Evolutionary conservation across 2,888 invertebrate genomes (phyloP).

Genomic region (Drosophila suboccidentalis): DNA sequence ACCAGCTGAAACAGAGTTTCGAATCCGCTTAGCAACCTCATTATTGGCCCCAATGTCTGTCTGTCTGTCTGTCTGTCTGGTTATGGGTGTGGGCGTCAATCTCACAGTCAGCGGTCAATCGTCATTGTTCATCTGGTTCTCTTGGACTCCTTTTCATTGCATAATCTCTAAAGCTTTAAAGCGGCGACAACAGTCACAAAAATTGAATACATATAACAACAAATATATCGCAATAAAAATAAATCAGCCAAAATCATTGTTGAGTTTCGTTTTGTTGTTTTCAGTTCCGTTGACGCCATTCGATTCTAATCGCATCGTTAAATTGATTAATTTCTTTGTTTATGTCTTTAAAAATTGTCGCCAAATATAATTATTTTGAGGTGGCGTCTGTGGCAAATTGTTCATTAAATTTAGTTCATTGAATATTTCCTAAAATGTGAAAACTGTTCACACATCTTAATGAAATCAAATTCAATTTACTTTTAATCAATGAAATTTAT

Average conservation of each 20-base stretch:
- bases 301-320: constrained; percentile 61
- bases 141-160: constrained; percentile 54
- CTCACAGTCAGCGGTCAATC: constrained; percentile 12
- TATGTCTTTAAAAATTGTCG: constrained; percentile 36
- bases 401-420: not conserved
- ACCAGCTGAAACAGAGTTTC: constrained; percentile 18
- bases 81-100: constrained; percentile 15
- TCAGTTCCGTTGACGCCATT: constrained; percentile 56
- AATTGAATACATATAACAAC: constrained; percentile 23
- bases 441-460: not conserved
- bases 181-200: constrained; percentile 16
- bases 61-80: not conserved
- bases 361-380: constrained; percentile 8
- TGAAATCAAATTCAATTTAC: no score
- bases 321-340: constrained; percentile 72
- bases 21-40: constrained; percentile 76
- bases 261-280: constrained; percentile 23
- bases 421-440: not conserved
- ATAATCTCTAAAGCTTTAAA: constrained; percentile 67
- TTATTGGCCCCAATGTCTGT: constrained; percentile 56
- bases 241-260: constrained; percentile 52
- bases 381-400: constrained; percentile 1
- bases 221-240: constrained; percentile 39
- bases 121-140: constrained; percentile 15
- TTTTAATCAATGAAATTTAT: no score